Conservation (phyloP, 2,113 vertebrate species). For the Aepyceros melampus region DNA sequence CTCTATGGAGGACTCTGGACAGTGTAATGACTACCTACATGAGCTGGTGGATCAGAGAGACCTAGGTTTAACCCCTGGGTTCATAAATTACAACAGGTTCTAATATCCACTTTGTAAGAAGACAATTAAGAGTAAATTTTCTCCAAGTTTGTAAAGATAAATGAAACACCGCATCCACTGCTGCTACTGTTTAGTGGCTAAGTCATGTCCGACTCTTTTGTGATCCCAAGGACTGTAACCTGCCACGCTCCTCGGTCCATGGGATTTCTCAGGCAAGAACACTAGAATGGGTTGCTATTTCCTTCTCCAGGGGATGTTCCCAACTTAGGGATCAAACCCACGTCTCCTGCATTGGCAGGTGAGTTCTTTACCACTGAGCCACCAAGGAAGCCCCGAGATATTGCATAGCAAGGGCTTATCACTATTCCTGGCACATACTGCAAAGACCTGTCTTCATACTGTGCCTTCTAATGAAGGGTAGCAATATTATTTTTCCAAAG, state of each 20-base stretch:
- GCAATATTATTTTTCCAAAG: neutral
- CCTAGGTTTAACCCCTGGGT: neutral
- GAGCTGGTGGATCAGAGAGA: neutral
- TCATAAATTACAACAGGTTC: neutral
- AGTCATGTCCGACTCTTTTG: neutral
- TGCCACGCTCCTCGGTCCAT: neutral
- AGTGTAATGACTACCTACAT: neutral
- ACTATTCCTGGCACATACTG: neutral
- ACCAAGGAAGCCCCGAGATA: neutral
- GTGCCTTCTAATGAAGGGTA: neutral
- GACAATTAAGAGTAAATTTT: neutral
- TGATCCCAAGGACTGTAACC: neutral
- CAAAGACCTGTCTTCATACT: neutral
- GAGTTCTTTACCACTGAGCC: neutral
- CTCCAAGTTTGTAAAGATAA: neutral
- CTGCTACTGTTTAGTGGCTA: neutral
- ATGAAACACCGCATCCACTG: neutral
- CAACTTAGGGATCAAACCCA: neutral
- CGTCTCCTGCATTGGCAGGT: neutral
- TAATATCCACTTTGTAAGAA: neutral
- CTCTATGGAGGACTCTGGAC: neutral
- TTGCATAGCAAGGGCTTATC: neutral
- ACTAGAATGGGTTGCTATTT: neutral
- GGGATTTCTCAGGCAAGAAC: neutral
- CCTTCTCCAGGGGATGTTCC: neutral